These are phyloP conservation scores for Vespertilio murinus DNA, from an alignment of 2,797 vertebrate genomes.

Conservation along the genomic window DNA sequence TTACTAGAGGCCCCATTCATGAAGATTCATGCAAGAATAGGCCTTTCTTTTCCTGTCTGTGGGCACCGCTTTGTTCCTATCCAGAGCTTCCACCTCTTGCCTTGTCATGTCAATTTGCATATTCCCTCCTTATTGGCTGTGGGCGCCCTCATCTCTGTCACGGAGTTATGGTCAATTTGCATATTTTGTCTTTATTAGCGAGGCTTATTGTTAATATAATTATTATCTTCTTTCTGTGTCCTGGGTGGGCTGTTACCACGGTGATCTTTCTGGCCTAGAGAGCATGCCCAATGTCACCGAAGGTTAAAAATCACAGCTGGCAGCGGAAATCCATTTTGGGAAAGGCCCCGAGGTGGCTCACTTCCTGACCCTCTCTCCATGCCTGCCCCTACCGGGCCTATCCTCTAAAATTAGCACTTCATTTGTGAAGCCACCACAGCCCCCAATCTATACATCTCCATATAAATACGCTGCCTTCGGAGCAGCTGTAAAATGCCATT, in stretches of 20 bases:
- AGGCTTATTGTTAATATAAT: not conserved
- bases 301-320: not conserved
- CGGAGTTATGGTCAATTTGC: no score
- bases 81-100: no score
- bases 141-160: no score
- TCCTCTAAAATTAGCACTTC: slow-evolving; percentile 83
- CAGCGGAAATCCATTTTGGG: not conserved
- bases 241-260: not conserved
- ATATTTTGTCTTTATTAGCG: no score
- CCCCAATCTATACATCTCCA: slow-evolving; percentile 78
- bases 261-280: not conserved
- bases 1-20: not conserved
- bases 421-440: slow-evolving; percentile 81
- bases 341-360: slow-evolving; percentile 42
- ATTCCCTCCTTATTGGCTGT: no score
- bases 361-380: slow-evolving; percentile 24
- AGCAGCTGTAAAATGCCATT: slow-evolving; percentile 84
- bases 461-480: slow-evolving; percentile 79
- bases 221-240: not conserved
- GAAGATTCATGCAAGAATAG: no score
- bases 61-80: no score
- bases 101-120: no score
- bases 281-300: not conserved
- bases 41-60: no score
- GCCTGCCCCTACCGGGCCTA: slow-evolving; percentile 28